Base-by-base conservation (phyloP, 2,888 invertebrate genomes). In the Lasioglossum marginatum region DNA sequence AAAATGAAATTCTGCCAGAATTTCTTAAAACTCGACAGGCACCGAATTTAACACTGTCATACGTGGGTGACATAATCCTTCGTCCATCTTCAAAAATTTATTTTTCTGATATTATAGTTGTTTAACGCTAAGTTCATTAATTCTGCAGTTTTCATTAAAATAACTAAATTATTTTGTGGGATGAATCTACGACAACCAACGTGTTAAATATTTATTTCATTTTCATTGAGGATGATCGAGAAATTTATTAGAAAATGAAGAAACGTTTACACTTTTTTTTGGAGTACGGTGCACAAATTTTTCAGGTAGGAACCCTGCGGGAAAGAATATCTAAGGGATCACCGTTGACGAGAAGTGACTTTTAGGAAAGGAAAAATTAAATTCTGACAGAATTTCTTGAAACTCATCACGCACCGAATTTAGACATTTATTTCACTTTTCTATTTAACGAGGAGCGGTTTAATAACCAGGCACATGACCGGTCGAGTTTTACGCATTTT, bases 281-380 rank as follows among this genome's bases (percentile, higher is more conserved):
- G 3, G 10, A 12, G n/a, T 12, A 2, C 2, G 8, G 10, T n/a
- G 5, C 19, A 8, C 16, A 48, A 52, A 40, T 63, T 52, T 19
- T 6, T 3, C 1, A n/a, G 1, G 19, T 31, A 40, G 48, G 52
- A 74, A 74, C 31, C 40, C 12, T 1, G 2, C 5, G 34, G 31
- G 48, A 52, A 57, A 48, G 52, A n/a, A 57, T 71, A 79, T 77
- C 63, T 14, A 48, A 43, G 14, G 68, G 34, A 5, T 23, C 45
- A 1, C 19, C 4, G 5, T n/a, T 34, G 78, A 76, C 23, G 72
- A 27, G 16, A 52, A 52, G 23, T 23, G 23, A n/a, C 4, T 52
- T 52, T n/a, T 1, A 23, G n/a, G 52, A n/a, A 52, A 57, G n/a
- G n/a, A 57, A n/a, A 57, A 57, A 52, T 57, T 8, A 10, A n/a